These are phyloP conservation scores for Nerophis lumbriciformis DNA, from an alignment of 2,113 vertebrate genomes.

Conservation along the genomic window DNA sequence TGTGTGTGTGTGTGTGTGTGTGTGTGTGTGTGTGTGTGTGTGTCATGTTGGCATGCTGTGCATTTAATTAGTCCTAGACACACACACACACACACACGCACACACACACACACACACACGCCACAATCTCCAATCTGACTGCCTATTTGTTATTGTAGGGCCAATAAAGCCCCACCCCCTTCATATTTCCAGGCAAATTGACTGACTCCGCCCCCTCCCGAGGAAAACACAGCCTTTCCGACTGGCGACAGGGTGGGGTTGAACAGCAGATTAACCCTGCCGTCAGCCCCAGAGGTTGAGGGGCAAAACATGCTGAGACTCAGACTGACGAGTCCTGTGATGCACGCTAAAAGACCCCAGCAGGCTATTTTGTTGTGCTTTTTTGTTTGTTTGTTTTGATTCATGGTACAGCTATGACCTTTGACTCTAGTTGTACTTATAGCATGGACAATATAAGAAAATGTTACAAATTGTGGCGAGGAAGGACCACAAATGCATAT, in stretches of 20 bases:
- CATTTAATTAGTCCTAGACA: slow-evolving; percentile 48
- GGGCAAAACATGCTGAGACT: slow-evolving; percentile 35
- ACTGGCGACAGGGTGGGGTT: slow-evolving; percentile 10
- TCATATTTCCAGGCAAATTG: not conserved
- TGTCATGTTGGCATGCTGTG: slow-evolving; percentile 33
- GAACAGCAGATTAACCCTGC: slow-evolving; percentile 55
- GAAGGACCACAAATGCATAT: too few relatives aligned
- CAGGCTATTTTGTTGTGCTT: not conserved
- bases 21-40: not conserved
- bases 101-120: slow-evolving; percentile 11
- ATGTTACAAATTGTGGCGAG: too few relatives aligned
- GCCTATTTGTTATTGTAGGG: not conserved
- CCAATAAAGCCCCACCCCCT: slow-evolving; percentile 30
- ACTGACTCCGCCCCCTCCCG: not conserved
- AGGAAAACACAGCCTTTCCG: not conserved
- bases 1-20: not conserved
- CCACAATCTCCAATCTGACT: slow-evolving; percentile 8
- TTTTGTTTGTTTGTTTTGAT: too few relatives aligned
- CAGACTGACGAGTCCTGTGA: slow-evolving; percentile 14
- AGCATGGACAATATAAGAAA: too few relatives aligned
- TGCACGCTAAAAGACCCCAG: slow-evolving; percentile 4
- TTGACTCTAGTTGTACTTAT: too few relatives aligned
- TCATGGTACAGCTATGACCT: too few relatives aligned
- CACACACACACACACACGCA: slow-evolving; percentile 11
- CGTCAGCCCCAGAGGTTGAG: slow-evolving; percentile 35